Percentiles rank a stretch among this genome's conserved stretches.
Evolutionary conservation across 2,113 vertebrate species (phyloP).

Genomic region (Oplegnathus fasciatus): DNA sequence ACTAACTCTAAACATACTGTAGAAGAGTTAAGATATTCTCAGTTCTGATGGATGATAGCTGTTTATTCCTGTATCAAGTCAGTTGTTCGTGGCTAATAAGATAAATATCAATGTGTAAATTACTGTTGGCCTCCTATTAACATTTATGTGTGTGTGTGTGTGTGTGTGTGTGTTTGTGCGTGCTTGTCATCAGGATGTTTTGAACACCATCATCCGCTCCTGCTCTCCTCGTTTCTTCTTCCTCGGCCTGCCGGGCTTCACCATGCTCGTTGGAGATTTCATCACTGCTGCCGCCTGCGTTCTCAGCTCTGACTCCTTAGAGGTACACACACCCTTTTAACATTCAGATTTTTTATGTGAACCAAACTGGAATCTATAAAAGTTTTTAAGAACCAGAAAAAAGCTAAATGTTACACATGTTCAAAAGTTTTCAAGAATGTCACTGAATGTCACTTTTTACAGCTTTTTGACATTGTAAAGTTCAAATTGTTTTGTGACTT

Average conservation of each 20-base stretch:
- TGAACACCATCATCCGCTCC: slow-evolving; percentile 92
- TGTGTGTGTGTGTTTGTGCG: slow-evolving; percentile 14
- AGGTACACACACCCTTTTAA: slow-evolving; percentile 82
- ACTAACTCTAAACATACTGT: neutral
- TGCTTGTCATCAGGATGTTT: slow-evolving; percentile 88
- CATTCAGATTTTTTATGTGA: neutral
- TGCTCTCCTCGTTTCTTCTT: slow-evolving; percentile 96
- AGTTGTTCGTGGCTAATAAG: neutral
- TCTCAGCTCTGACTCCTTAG: slow-evolving; percentile 86
- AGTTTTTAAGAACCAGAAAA: neutral
- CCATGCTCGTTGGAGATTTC: slow-evolving; percentile 94
- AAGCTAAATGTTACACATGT: neutral
- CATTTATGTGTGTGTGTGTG: slow-evolving; percentile 73
- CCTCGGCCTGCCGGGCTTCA: slow-evolving; percentile 95
- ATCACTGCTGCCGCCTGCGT: slow-evolving; percentile 89
- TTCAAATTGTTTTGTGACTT: neutral
- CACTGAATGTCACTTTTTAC: neutral
- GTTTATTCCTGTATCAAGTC: slow-evolving; percentile 12
- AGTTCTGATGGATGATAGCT: slow-evolving; percentile 1
- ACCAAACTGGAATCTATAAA: neutral
- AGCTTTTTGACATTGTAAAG: neutral
- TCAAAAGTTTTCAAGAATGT: neutral
- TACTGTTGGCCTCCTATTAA: neutral
- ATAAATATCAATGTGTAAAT: neutral
- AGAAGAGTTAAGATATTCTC: neutral